phyloP scores from a whole-genome alignment of 2,888 invertebrate genomes.

The Drosophila diplacantha region DNA sequence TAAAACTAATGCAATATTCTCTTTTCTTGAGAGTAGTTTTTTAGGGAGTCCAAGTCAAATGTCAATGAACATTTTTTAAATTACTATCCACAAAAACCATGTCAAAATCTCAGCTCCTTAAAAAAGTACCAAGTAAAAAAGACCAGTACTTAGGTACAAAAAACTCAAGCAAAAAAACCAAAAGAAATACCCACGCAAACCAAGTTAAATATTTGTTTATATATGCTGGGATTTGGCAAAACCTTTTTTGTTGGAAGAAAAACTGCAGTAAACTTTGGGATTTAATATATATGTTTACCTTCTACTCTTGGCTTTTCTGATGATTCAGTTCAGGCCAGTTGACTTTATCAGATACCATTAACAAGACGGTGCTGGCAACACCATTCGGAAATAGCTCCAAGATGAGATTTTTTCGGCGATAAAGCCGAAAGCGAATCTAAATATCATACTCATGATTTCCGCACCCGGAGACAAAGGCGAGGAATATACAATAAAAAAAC shows the following conservation, averaged over 20 bases:
- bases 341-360: constrained; percentile 8
- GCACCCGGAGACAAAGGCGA: constrained; percentile 32
- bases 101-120: neutral
- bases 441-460: constrained; percentile 50
- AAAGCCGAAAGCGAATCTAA: constrained; percentile 20
- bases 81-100: neutral
- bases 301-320: neutral
- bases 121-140: too few species aligned
- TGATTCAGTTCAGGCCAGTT: constrained; percentile 9
- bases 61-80: neutral
- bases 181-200: neutral
- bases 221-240: neutral
- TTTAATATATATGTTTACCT: constrained; percentile 20
- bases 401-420: constrained; percentile 17
- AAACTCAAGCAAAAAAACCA: neutral
- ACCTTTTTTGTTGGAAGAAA: constrained; percentile 11
- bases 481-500: constrained; percentile 5
- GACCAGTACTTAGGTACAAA: neutral
- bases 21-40: neutral
- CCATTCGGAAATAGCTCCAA: constrained; percentile 21
- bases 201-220: neutral
- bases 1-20: too few species aligned
- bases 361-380: constrained; percentile 11
- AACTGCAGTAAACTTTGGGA: constrained; percentile 16
- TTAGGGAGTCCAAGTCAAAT: neutral